Conservation (phyloP, 2,888 invertebrate genomes). For the Clepsis dumicolana region DNA sequence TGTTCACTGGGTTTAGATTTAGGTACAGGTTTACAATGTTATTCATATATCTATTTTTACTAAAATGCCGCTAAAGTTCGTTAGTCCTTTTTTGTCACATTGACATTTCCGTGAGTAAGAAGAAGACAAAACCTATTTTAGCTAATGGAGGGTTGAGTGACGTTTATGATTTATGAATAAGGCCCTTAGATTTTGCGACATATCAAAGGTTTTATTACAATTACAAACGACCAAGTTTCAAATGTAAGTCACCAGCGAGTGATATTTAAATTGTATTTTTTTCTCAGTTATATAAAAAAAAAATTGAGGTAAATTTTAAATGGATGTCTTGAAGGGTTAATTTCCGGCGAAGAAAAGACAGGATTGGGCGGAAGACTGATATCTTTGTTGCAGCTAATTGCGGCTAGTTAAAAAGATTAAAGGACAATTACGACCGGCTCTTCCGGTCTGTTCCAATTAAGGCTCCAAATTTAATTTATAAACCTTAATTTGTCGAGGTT, state of each 20-base stretch:
- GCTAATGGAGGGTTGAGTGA: too few species aligned
- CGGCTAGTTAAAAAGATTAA: constrained; percentile 29
- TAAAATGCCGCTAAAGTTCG: too few species aligned
- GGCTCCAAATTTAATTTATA: constrained; percentile 2
- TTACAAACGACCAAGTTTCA: too few species aligned
- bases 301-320: constrained; percentile 5
- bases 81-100: too few species aligned
- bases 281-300: neutral
- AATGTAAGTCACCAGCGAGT: neutral
- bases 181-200: too few species aligned
- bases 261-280: neutral
- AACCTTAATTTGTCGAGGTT: constrained; percentile 1
- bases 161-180: too few species aligned
- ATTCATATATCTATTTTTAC: too few species aligned
- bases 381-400: constrained; percentile 28
- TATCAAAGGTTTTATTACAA: too few species aligned
- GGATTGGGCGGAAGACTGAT: constrained; percentile 19
- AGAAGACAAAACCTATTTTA: too few species aligned
- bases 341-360: constrained; percentile 22
- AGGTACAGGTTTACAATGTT: too few species aligned
- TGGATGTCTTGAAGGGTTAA: neutral
- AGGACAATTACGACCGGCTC: constrained; percentile 7
- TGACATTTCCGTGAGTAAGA: too few species aligned
- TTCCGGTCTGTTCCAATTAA: constrained; percentile 12
- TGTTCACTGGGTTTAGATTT: too few species aligned